Base-by-base conservation (phyloP, 2,797 vertebrate species). In the Limnodromus scolopaceus region DNA sequence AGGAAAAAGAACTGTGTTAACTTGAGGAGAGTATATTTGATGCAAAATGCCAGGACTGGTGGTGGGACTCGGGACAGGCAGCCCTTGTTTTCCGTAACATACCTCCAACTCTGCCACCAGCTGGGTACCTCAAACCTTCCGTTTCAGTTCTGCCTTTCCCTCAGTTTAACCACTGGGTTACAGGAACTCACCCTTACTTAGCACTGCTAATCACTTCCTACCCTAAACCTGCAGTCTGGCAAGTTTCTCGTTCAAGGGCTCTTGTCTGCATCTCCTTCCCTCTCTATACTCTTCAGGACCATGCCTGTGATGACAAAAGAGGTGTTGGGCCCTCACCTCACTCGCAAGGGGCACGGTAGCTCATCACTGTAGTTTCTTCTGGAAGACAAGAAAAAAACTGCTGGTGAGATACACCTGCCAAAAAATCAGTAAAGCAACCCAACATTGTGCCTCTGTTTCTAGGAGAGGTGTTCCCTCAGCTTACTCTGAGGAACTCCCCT, bases 301-400 rank as follows among this genome's bases (percentile, higher is more conserved):
- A 4, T 32, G 15, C 28, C 38, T 58, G 16, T n/a, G 54, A 65
- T 61, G 60, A 68, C 20, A 89, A 38, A 92, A 68, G 38, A 39
- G 22, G 4, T 36, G 18, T 3, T 86, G 45, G 25, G 19, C 16
- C 10, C 91, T 96, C 79, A 96, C 90, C 95, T 97, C 49, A 96
- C 14, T 90, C 0, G 2, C 95, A 96, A 0, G 92, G 93, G 16
- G 28, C 85, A 64, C n/a, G 70, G 74, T 96, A 96, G 83, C 71
- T 96, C 53, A 82, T 91, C 77, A 68, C 84, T 8, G 94, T 49
- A 83, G 81, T 92, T 93, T 96, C 92, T 77, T 97, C 96, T 96
- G 90, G 49, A 97, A 94, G 38, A 88, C 1, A n/a, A 93, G 45
- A 55, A 57, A 48, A 63, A 78, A 82, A 38, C 16, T 28, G 7